Conservation (phyloP, 2,888 invertebrate genomes). For the Agrilus biguttatus region DNA sequence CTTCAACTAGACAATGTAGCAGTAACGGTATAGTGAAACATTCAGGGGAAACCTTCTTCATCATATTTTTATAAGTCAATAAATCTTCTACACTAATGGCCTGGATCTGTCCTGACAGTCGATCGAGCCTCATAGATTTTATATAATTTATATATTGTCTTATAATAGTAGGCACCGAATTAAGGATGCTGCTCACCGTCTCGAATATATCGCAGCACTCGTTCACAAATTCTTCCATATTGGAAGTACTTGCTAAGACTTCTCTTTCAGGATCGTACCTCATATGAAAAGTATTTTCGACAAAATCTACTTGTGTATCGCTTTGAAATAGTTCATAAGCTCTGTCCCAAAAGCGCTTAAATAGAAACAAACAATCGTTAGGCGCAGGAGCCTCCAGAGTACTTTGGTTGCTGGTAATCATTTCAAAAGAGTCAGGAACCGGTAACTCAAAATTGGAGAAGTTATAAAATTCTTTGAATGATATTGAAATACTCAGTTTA, state of each 20-base stretch:
- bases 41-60: slow-evolving; percentile 6
- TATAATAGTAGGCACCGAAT: not conserved
- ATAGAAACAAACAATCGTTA: too few relatives aligned
- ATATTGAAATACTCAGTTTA: too few relatives aligned
- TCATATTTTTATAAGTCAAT: slow-evolving; percentile 3
- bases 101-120: slow-evolving; percentile 1
- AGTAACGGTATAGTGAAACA: slow-evolving; percentile 4
- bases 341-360: slow-evolving; percentile 4
- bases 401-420: too few relatives aligned
- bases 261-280: not conserved
- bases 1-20: slow-evolving; percentile 4
- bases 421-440: too few relatives aligned
- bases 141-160: slow-evolving; percentile 5
- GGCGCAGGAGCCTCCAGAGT: too few relatives aligned
- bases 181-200: too few relatives aligned
- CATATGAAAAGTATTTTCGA: slow-evolving; percentile 4
- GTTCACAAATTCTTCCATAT: not conserved
- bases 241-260: too few relatives aligned
- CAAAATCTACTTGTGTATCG: slow-evolving; percentile 1
- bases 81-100: not conserved
- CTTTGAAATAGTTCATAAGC: slow-evolving; percentile 4
- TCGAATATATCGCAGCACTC: not conserved
- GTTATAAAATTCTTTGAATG: too few relatives aligned
- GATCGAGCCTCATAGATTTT: slow-evolving; percentile 4
- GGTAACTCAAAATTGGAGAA: too few relatives aligned